Evolutionary conservation across 2,888 invertebrate genomes (phyloP), one percentile per base, ranked within the genome.

Genomic region (Gortyna flavago): DNA sequence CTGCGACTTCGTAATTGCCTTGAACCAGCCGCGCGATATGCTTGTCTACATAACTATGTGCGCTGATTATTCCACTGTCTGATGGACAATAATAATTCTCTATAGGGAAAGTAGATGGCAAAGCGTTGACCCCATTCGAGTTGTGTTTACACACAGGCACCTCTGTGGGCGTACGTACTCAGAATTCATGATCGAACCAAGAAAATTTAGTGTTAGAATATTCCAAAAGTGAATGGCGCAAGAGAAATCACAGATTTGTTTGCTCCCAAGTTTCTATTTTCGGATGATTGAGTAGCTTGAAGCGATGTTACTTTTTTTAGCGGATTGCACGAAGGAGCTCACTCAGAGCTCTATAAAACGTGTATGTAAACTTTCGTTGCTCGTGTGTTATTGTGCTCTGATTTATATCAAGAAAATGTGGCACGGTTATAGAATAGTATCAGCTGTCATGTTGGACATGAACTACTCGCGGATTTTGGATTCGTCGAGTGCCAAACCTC

Each of bases 61-160:
- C 80, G 73, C 78, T 84, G 85, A 87, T 89, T 87, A 87, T 84
- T 85, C 71, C 81, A 85, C 83, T 86, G 88, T 85, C 77, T 85
- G 77, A 85, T 86, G 84, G 83, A 88, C 87, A 88, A 84, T 89
- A 88, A 91, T 86, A 88, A 86, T 89, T 87, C 86, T 88, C 81
- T 83, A 90, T 80, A 83, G 86, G 92, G 94, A 95, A 95, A 95
- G 95, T 94, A 93, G 93, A 93, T 92, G 89, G 89, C 85, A 92
- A 94, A 89, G 85, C 93, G 90, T 92, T 90, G 95, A 94, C 95
- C 94, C 88, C 82, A 84, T 88, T 90, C 72, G 78, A 82, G 81
- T 76, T 77, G 80, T 88, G 85, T 91, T 89, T 89, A 87, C 86
- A 77, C 82, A 86, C 86, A 87, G 85, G 85, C 84, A 85, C 82